Evolutionary conservation across 2,888 invertebrate genomes (phyloP), one percentile per base, ranked within the genome.

Genomic region (Amaurobius ferox): DNA sequence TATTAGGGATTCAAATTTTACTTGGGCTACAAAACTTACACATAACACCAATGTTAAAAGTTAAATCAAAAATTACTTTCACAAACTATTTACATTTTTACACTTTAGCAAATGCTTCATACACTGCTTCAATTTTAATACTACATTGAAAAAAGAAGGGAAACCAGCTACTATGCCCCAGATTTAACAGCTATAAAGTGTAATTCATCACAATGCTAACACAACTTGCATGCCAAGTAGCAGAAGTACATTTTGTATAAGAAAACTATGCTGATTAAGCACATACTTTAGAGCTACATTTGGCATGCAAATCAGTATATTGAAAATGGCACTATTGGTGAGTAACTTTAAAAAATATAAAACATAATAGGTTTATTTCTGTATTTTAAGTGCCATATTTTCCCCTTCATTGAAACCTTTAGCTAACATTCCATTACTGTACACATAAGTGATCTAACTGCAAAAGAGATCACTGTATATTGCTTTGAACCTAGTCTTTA

Each of bases 71-170:
- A 40, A 68, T 40, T 35, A 39, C 6, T 68, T 23, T 68, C 39
- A 68, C 68, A 68, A 68, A 68, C 68, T 68, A 68, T 68, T 39
- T 68, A 68, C 68, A 68, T 39, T 68, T 68, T 68, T 68, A 68
- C 68, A 68, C 19, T 29, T 29, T 5, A 29, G 23, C 39, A 68
- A 23, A 26, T 40, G 5, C 40, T 68, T 68, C 39, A 16, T 19
- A 68, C 68, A 68, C 68, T 68, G 68, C 40, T 39, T 68, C n/a
- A 39, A 26, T 19, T 68, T 68, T 68, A 26, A 68, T 64, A 64
- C 64, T 64, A 64, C 29, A 64, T n/a, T 9, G 5, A 68, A 39
- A 30, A 32, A 35, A 67, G 5, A 67, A 11, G 35, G 19, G 35
- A 44, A 23, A 26, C 40, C 29, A 40, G 19, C 26, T 68, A 68